Percentiles rank a stretch among this genome's conserved stretches.
phyloP scores from a whole-genome alignment of 2,797 vertebrate genomes.

The Agapornis canus region DNA sequence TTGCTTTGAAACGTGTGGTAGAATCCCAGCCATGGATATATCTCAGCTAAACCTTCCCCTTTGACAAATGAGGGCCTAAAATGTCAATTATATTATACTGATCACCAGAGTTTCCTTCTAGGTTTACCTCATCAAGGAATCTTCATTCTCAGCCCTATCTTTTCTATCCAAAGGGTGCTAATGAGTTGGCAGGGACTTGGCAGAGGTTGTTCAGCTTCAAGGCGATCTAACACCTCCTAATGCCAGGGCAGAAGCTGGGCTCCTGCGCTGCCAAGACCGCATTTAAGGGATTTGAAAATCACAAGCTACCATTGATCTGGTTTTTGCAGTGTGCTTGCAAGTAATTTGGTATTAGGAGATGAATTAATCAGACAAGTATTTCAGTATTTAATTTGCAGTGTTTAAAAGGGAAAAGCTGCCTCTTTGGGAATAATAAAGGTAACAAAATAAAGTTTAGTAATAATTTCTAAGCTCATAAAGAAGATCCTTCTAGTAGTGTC shows the following conservation, averaged over 20 bases:
- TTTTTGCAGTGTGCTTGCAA: not conserved
- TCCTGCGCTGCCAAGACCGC: not conserved
- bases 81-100: not conserved
- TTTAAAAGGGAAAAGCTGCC: not conserved
- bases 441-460: not conserved
- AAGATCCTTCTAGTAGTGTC: not conserved
- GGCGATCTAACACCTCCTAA: constrained; percentile 10
- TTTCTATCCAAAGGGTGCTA: not conserved
- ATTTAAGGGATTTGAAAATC: not conserved
- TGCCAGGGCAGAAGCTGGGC: not conserved
- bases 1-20: not conserved
- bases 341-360: not conserved
- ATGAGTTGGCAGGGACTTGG: not conserved
- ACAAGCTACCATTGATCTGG: not conserved
- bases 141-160: not conserved
- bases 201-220: not conserved
- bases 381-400: not conserved
- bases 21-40: not conserved
- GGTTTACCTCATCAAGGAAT: not conserved
- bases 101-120: not conserved
- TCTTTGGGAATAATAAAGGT: not conserved
- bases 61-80: not conserved
- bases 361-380: not conserved
- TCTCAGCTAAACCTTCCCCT: not conserved
- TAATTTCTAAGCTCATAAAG: not conserved